Evolutionary conservation across 2,888 invertebrate genomes (phyloP).

Genomic region (Tachina fera): DNA sequence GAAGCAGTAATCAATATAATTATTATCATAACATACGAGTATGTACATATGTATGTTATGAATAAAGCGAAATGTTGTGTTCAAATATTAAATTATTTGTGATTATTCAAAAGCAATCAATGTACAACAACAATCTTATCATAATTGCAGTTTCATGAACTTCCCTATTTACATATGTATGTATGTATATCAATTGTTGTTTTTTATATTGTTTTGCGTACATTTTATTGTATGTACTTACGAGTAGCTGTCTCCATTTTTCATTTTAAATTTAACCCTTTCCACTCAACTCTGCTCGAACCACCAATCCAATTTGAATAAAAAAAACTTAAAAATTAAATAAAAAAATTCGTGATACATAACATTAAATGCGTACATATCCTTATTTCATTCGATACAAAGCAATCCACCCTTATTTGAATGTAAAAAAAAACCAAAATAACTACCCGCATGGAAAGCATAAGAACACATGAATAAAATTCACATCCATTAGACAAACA

Average conservation of each 20-base stretch:
- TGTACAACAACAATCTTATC: too few relatives aligned
- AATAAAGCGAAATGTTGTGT: too few relatives aligned
- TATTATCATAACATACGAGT: too few relatives aligned
- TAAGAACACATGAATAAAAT: slow-evolving; percentile 42
- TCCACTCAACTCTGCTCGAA: neutral
- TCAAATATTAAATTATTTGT: too few relatives aligned
- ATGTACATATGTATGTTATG: too few relatives aligned
- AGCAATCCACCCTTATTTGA: slow-evolving; percentile 50
- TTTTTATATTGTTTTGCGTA: too few relatives aligned
- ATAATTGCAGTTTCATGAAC: too few relatives aligned
- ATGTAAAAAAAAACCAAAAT: slow-evolving; percentile 5
- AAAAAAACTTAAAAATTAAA: slow-evolving; percentile 43
- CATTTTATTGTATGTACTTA: too few relatives aligned
- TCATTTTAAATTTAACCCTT: slow-evolving; percentile 40
- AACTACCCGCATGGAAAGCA: slow-evolving; percentile 48
- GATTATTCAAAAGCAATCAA: too few relatives aligned
- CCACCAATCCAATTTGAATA: slow-evolving; percentile 60
- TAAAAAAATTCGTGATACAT: neutral
- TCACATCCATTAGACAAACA: slow-evolving; percentile 33
- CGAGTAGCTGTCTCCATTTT: slow-evolving; percentile 18
- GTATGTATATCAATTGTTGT: too few relatives aligned
- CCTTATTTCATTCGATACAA: slow-evolving; percentile 26
- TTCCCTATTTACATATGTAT: too few relatives aligned
- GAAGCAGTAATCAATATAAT: too few relatives aligned
- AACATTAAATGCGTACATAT: slow-evolving; percentile 35